Evolutionary conservation across 2,113 vertebrate genomes (phyloP), one percentile per base, ranked within the genome.

Genomic region (Pluvialis apricaria): DNA sequence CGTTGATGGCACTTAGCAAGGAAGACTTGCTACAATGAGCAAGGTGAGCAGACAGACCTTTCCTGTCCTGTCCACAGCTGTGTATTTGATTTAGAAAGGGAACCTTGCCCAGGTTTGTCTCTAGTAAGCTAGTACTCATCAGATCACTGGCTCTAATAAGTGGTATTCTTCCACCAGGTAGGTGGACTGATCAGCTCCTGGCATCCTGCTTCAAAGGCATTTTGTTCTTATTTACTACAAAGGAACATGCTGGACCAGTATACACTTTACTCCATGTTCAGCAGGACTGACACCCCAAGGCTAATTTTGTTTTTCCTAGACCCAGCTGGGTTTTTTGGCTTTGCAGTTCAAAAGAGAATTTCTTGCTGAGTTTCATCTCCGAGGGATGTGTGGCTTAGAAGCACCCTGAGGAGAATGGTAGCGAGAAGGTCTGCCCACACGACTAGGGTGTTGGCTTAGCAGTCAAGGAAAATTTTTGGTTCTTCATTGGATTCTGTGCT

Each of bases 141-240:
- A 92, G 54, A 75, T 86, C 64, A 60, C 18, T 58, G 64, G 51
- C 45, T 92, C 38, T 88, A 24, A 3, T 80, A 78, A 86, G 38
- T 14, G 45, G 28, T 38, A 10, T 81, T 90, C 62, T 88, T 94
- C 64, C 3, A 68, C 58, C 22, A 73, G 25, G 62, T 80, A 64
- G 49, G 75, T 88, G 68, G 54, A 82, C 54, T 73, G 93, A 85
- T 91, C 58, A 60, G 42, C 29, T 93, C 25, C 72, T 93, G 82
- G 68, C 62, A 77, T 45, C 76, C 32, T 55, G 38, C 85, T 97
- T 96, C 92, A 91, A 92, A 95, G 76, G 75, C 16, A 29, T 91
- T 87, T 88, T 86, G 7, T 87, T 87, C 36, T 85, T 89, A 36
- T 9, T 76, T 90, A 34, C 62, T 82, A 22, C 22, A 54, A 49